Evolutionary conservation across 2,113 vertebrate species (phyloP), one percentile per base, ranked within the genome.

Genomic region (Anseranas semipalmata): DNA sequence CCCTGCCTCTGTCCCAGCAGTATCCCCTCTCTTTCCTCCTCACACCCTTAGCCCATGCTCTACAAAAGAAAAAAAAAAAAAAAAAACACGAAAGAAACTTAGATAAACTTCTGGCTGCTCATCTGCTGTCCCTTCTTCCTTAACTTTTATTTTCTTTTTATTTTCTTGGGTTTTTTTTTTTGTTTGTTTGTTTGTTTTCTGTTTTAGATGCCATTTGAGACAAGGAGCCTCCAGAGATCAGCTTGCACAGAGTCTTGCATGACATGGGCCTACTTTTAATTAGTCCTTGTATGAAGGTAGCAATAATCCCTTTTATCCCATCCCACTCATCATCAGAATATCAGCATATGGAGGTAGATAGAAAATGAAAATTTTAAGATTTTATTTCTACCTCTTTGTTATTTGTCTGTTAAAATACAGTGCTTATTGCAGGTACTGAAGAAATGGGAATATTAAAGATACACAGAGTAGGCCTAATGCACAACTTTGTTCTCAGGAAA

Each of bases 41-140:
- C 21, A 74, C 0, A 7, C 5, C 15, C 15, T 56, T 39, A 87
- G 20, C 3, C 89, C 0, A 0, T 46, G 11, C 0, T 12, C 13
- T 81, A 16, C 53, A 16, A 46, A 46, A 13, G 18, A 46, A 56
- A 28, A 32, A 56, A 56, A 59, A n/a, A n/a, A n/a, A n/a, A n/a
- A n/a, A n/a, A n/a, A n/a, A n/a, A n/a, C n/a, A n/a, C n/a, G n/a
- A n/a, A 46, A 18, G 85, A 84, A 86, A 41, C 28, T 50, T 33
- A 35, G 8, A 50, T 15, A 41, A 72, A 19, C 10, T 50, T 7
- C 12, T 68, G 15, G 5, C 22, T 70, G 7, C 15, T 87, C 7
- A 24, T 52, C 21, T 67, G 10, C 19, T 20, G 1, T 32, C 41
- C 1, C 5, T 2, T 43, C 11, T 39, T 68, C 30, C 78, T 83